Evolutionary conservation across 2,113 vertebrate species (phyloP).

Genomic region (Damaliscus lunatus): DNA sequence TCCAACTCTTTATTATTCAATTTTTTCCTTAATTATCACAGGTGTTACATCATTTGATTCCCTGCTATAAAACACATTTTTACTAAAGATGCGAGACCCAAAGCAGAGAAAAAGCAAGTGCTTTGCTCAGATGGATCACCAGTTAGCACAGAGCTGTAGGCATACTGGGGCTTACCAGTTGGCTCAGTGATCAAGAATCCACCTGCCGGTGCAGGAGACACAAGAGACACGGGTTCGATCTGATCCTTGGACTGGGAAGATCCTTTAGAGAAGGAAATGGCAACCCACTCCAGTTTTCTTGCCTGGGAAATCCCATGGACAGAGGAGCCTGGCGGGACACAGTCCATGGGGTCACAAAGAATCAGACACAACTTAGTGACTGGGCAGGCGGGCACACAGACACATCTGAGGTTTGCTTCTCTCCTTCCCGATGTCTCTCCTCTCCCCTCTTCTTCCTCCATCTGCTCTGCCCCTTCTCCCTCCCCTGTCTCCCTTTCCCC

Average conservation of each 20-base stretch:
- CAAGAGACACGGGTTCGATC: background rate
- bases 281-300: background rate
- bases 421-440: fast-evolving
- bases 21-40: background rate
- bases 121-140: background rate
- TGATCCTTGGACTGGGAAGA: background rate
- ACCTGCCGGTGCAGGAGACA: background rate
- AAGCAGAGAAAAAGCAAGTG: background rate
- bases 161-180: background rate
- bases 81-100: background rate
- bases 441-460: background rate
- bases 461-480: background rate
- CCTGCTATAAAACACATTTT: background rate
- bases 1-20: background rate
- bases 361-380: background rate
- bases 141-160: background rate
- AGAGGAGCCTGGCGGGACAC: background rate
- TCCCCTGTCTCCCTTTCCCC: background rate
- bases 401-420: background rate
- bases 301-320: background rate
- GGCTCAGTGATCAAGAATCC: background rate
- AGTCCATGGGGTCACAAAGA: background rate
- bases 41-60: background rate
- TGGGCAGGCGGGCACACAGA: background rate
- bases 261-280: background rate